Evolutionary conservation across 1,140 invertebrate genomes (phyloP).

Genomic region (Tetragnatha versicolor): DNA sequence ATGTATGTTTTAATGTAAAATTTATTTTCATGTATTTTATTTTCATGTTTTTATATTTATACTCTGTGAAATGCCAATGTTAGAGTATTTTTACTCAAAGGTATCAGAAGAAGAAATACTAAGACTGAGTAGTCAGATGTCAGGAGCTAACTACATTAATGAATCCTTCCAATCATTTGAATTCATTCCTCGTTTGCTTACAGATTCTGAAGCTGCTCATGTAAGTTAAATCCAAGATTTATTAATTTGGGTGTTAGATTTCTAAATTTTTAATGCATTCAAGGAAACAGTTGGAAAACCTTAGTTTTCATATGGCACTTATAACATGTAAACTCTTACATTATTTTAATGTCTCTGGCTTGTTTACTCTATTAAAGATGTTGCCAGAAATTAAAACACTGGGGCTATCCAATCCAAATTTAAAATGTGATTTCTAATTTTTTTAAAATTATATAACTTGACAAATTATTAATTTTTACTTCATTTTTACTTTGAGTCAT

Average conservation of each 20-base stretch:
- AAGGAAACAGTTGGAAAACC: background rate
- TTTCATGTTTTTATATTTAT: background rate
- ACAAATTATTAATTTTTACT: background rate
- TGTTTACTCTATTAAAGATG: background rate
- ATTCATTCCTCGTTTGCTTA: slow-evolving; percentile 44
- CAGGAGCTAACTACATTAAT: slow-evolving; percentile 12
- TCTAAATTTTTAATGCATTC: background rate
- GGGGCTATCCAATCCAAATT: background rate
- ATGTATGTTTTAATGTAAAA: slow-evolving; percentile 7
- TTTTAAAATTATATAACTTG: background rate
- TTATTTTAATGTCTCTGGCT: background rate
- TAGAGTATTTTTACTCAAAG: slow-evolving; percentile 8
- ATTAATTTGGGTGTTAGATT: background rate
- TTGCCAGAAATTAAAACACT: background rate
- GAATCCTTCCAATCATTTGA: slow-evolving; percentile 22
- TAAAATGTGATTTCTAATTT: background rate
- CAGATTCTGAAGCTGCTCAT: slow-evolving; percentile 37
- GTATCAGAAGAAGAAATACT: slow-evolving; percentile 51
- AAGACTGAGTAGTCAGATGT: slow-evolving; percentile 5
- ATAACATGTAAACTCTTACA: background rate
- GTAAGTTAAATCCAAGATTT: background rate
- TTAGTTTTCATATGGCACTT: background rate
- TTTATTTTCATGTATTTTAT: background rate
- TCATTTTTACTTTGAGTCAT: background rate
- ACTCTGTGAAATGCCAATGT: background rate